Evolutionary conservation across 2,797 vertebrate species (phyloP).

Genomic region (Siniperca obscura): DNA sequence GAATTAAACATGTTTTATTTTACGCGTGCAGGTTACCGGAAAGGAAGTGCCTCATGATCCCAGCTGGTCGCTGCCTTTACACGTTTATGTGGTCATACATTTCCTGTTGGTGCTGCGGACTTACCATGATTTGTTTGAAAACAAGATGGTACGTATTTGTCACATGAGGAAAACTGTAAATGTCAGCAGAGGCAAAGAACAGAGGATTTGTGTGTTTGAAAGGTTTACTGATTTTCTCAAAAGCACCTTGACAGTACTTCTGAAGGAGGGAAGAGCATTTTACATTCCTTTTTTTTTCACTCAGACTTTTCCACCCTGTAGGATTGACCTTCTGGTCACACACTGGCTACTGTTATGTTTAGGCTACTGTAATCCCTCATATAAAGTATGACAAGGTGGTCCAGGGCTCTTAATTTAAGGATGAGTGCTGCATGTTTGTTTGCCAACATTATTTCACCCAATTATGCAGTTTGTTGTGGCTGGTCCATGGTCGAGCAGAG

Average conservation of each 20-base stretch:
- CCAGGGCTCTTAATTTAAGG: conserved; percentile 40
- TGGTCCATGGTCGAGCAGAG: conserved; percentile 42
- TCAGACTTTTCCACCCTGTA: background rate
- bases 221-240: background rate
- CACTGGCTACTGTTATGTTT: conserved; percentile 27
- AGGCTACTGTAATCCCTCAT: conserved; percentile 50
- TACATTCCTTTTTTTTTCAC: background rate
- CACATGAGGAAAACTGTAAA: background rate
- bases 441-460: conserved; percentile 67
- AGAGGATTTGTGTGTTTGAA: background rate
- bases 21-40: conserved; percentile 87
- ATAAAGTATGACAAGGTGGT: conserved; percentile 55
- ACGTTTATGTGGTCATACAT: conserved; percentile 86
- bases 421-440: conserved; percentile 56
- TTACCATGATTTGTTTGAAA: conserved; percentile 87
- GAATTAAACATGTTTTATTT: conserved; percentile 38
- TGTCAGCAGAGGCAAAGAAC: background rate
- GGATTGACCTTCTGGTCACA: conserved; percentile 12
- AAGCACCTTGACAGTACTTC: background rate
- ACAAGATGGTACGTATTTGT: conserved; percentile 84
- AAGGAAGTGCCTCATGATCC: conserved; percentile 86
- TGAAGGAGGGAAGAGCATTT: background rate
- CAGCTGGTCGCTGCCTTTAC: conserved; percentile 74
- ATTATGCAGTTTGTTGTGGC: conserved; percentile 74
- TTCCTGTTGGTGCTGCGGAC: conserved; percentile 86